Evolutionary conservation across 2,888 invertebrate genomes (phyloP), one percentile per base, ranked within the genome.

Genomic region (Acrobasis repandana): DNA sequence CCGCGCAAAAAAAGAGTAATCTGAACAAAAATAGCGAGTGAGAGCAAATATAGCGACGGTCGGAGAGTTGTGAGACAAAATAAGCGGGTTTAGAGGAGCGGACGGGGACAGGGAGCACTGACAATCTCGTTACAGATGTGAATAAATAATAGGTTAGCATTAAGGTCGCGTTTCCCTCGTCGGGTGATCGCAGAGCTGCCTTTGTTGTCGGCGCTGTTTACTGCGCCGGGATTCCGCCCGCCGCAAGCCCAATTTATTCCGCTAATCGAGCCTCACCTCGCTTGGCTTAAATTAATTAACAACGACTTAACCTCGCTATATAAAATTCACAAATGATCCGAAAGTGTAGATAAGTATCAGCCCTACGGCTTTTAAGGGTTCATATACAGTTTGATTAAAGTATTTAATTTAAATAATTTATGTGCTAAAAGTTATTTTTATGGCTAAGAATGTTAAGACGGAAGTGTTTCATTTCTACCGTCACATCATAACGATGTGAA

Each of bases 61-160:
- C 70, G 74, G 69, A 67, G 72, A 71, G 71, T 76, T 73, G 75
- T 77, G 79, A 77, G 80, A 68, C 73, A 70, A 75, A 76, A 77
- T 75, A 76, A 74, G 75, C 72, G 70, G 73, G 65, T 70, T 71
- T 72, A 75, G 76, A 72, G 72, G 66, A 74, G 72, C 67, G 69
- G 76, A 70, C 69, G 75, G 77, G 72, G 73, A 77, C 77, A 72
- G 85, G 83, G 83, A 83, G 82, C 82, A 82, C 88, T 85, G 87
- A 86, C 87, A 89, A 90, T 89, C 86, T 88, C 87, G 88, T 89
- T 89, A 89, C 84, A 86, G 85, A 88, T 84, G 88, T 91, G 88
- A 91, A 91, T 91, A 90, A 91, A 90, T 89, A 90, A 90, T 90
- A 86, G 88, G 86, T 83, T 79, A 84, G 86, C 88, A 88, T 87